A percentile compares a stretch with the other conserved stretches of the same genome.
phyloP scores from a whole-genome alignment of 2,797 vertebrate genomes.

The Notoglanidium macrostoma region DNA sequence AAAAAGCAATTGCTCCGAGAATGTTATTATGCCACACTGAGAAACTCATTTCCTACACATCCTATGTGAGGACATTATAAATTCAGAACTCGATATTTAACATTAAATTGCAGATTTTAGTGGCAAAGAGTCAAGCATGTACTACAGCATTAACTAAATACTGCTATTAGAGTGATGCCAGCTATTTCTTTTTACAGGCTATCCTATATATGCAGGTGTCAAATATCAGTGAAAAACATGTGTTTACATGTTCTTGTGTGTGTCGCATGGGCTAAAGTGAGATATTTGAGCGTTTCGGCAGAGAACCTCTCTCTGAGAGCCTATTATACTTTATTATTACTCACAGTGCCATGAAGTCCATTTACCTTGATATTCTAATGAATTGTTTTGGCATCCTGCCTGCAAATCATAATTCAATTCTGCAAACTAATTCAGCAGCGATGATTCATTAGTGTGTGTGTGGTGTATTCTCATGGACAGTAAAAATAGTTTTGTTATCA shows the following conservation, averaged over 20 bases:
- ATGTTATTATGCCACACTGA: neutral
- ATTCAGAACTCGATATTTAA: neutral
- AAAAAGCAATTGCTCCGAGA: neutral
- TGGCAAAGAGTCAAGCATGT: neutral
- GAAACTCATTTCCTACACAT: neutral
- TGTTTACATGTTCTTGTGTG: neutral
- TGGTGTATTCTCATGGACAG: neutral
- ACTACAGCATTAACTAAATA: neutral
- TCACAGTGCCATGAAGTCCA: neutral
- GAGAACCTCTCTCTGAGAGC: neutral
- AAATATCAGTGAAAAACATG: neutral
- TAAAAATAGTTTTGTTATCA: neutral
- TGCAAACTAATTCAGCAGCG: neutral
- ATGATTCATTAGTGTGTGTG: neutral
- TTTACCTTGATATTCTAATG: slow-evolving; percentile 1
- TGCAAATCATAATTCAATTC: neutral
- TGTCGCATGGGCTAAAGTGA: neutral
- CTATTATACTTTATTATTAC: slow-evolving; percentile 1
- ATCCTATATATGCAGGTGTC: neutral
- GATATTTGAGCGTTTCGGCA: neutral
- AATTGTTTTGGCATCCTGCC: slow-evolving; percentile 5
- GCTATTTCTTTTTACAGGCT: neutral
- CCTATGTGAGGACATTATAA: too few relatives aligned
- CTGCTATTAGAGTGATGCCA: neutral
- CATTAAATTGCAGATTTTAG: neutral